These are phyloP conservation scores for Borostomias antarcticus DNA, from an alignment of 2,797 vertebrate species.

Conservation along the genomic window DNA sequence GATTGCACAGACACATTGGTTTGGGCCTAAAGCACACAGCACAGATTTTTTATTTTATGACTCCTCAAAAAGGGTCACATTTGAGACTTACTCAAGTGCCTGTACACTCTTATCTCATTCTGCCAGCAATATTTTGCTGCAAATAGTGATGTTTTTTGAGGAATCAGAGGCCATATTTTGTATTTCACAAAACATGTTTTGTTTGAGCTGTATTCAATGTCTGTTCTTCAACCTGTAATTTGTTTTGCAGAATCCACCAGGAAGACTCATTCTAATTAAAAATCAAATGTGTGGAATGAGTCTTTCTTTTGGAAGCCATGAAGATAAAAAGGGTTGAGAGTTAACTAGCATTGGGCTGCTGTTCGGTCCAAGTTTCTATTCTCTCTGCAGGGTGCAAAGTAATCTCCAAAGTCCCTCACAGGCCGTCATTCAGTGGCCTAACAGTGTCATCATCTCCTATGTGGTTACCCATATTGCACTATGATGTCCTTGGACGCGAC, in stretches of 20 bases:
- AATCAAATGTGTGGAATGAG: slow-evolving; percentile 43
- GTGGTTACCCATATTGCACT: slow-evolving; percentile 62
- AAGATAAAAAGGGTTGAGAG: slow-evolving; percentile 62
- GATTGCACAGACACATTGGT: slow-evolving; percentile 57
- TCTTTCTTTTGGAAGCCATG: slow-evolving; percentile 45
- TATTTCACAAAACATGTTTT: slow-evolving; percentile 48
- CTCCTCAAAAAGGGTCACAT: slow-evolving; percentile 53
- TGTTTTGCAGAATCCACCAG: slow-evolving; percentile 47
- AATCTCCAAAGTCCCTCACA: slow-evolving; percentile 58
- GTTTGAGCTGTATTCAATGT: slow-evolving; percentile 55
- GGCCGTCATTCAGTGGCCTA: slow-evolving; percentile 63
- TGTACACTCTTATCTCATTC: too few species aligned
- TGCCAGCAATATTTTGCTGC: slow-evolving; percentile 62
- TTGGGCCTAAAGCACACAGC: slow-evolving; percentile 61
- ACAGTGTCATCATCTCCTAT: slow-evolving; percentile 67
- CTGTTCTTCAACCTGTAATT: slow-evolving; percentile 57
- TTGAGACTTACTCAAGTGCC: slow-evolving; percentile 57
- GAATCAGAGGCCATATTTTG: slow-evolving; percentile 51
- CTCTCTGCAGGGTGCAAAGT: slow-evolving; percentile 56
- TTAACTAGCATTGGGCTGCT: slow-evolving; percentile 61
- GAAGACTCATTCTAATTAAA: slow-evolving; percentile 59
- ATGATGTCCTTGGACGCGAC: slow-evolving; percentile 68
- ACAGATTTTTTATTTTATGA: slow-evolving; percentile 62
- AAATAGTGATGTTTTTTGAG: slow-evolving; percentile 48
- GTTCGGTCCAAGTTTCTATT: slow-evolving; percentile 65